These are phyloP conservation scores for Xiphydria camelus DNA, from an alignment of 2,888 invertebrate genomes.

Conservation along the genomic window DNA sequence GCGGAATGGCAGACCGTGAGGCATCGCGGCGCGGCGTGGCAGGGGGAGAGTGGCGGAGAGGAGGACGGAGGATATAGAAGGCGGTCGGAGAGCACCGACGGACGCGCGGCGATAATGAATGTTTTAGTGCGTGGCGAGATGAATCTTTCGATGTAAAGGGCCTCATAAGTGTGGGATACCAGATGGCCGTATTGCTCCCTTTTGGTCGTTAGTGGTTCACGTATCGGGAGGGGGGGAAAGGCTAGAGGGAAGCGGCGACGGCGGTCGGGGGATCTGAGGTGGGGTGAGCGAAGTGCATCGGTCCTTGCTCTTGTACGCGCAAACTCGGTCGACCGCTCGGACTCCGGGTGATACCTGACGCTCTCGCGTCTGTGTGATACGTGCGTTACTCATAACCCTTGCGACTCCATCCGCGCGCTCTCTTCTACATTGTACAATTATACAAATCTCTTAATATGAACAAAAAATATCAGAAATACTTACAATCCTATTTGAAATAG, in stretches of 20 bases:
- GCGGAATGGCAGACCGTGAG: no score
- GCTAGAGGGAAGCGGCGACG: no score
- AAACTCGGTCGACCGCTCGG: background rate
- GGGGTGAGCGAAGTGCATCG: no score
- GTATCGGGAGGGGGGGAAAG: slow-evolving; percentile 26
- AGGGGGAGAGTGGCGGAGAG: slow-evolving; percentile 22
- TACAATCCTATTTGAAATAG: no score
- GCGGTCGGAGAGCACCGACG: slow-evolving; percentile 19
- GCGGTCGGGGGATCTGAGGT: no score
- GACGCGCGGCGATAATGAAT: slow-evolving; percentile 32
- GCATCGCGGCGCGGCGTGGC: no score
- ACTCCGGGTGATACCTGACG: background rate
- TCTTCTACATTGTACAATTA: no score
- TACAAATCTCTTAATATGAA: no score
- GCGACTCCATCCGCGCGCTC: no score
- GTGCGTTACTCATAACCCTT: no score
- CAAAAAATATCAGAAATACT: no score
- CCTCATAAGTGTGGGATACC: slow-evolving; percentile 18
- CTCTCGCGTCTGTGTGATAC: no score
- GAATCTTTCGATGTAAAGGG: slow-evolving; percentile 22
- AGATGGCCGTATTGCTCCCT: slow-evolving; percentile 17
- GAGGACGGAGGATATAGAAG: slow-evolving; percentile 10
- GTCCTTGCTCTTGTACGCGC: background rate
- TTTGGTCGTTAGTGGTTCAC: slow-evolving; percentile 34
- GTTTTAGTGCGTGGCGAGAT: slow-evolving; percentile 33